These are phyloP conservation scores for Cheilosia scutellata DNA, from an alignment of 2,888 invertebrate species.

Conservation along the genomic window DNA sequence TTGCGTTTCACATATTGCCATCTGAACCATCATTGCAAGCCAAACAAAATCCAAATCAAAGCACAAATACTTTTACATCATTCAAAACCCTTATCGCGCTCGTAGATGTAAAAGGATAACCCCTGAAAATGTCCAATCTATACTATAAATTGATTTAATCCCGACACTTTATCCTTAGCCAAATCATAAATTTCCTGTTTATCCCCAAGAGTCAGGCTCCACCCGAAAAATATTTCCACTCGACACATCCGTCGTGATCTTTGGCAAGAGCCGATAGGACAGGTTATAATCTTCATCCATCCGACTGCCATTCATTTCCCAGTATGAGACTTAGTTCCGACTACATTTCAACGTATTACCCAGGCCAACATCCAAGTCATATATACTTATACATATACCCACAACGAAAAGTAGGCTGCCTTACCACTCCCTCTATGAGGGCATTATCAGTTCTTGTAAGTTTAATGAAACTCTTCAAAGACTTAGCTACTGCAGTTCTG, in stretches of 20 bases:
- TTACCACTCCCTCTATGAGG: slow-evolving; percentile 6
- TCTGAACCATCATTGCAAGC: not conserved
- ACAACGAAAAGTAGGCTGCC: slow-evolving; percentile 33
- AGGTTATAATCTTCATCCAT: slow-evolving; percentile 27
- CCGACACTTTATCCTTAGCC: slow-evolving; percentile 25
- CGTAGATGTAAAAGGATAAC: not conserved
- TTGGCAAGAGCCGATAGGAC: slow-evolving; percentile 12
- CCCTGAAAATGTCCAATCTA: slow-evolving; percentile 31
- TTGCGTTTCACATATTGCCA: not conserved
- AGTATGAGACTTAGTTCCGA: slow-evolving; percentile 17
- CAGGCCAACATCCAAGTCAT: slow-evolving; percentile 10
- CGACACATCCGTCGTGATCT: slow-evolving; percentile 51
- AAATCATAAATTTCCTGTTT: slow-evolving; percentile 60
- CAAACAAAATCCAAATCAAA: not conserved
- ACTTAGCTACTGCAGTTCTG: slow-evolving; percentile 15
- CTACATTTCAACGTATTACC: slow-evolving; percentile 32
- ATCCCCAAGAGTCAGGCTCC: slow-evolving; percentile 37
- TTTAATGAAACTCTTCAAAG: slow-evolving; percentile 69
- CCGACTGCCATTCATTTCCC: slow-evolving; percentile 42
- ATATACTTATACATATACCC: not conserved
- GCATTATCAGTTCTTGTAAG: slow-evolving; percentile 47
- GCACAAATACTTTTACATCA: not conserved
- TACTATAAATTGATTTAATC: slow-evolving; percentile 61
- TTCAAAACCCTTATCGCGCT: not conserved
- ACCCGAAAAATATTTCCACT: slow-evolving; percentile 30